A percentile compares a stretch with the other conserved stretches of the same genome.
Conservation (phyloP, 2,888 invertebrate genomes). For the Idaea straminata region DNA sequence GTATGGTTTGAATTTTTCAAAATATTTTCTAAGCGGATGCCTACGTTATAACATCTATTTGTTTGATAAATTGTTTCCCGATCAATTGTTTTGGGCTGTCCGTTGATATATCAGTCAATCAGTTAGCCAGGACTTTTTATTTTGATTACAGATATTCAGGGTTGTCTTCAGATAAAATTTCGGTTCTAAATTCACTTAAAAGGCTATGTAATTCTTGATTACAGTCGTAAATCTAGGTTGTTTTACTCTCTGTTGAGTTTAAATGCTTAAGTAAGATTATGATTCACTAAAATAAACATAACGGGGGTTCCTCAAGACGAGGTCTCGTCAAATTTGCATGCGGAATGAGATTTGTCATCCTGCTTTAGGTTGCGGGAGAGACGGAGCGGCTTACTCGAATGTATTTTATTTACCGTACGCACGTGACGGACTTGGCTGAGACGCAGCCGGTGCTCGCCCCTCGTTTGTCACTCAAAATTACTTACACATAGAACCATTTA, state of each 20-base stretch:
- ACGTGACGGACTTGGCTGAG: conserved; percentile 55
- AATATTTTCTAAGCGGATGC: no score
- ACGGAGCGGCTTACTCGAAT: conserved; percentile 44
- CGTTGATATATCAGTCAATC: no score
- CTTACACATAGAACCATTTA: conserved; percentile 43
- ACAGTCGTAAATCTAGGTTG: conserved; percentile 29
- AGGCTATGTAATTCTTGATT: conserved; percentile 44
- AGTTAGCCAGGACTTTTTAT: background rate
- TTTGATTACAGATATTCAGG: background rate
- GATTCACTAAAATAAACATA: conserved; percentile 45
- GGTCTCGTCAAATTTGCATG: conserved; percentile 57
- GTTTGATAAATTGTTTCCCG: no score
- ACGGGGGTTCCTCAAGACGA: conserved; percentile 40
- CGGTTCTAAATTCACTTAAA: conserved; percentile 42
- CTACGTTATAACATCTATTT: no score
- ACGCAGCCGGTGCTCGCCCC: conserved; percentile 59
- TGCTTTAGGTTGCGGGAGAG: conserved; percentile 44
- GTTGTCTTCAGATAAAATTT: background rate
- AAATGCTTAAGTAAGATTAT: conserved; percentile 39
- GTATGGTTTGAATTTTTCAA: no score
- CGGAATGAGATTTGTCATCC: conserved; percentile 64
- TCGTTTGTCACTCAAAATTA: conserved; percentile 67
- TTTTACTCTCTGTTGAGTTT: conserved; percentile 36
- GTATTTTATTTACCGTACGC: conserved; percentile 65
- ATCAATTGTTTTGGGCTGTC: no score